These are phyloP conservation scores for Hyperoplus immaculatus DNA, from an alignment of 2,797 vertebrate species.

Conservation along the genomic window DNA sequence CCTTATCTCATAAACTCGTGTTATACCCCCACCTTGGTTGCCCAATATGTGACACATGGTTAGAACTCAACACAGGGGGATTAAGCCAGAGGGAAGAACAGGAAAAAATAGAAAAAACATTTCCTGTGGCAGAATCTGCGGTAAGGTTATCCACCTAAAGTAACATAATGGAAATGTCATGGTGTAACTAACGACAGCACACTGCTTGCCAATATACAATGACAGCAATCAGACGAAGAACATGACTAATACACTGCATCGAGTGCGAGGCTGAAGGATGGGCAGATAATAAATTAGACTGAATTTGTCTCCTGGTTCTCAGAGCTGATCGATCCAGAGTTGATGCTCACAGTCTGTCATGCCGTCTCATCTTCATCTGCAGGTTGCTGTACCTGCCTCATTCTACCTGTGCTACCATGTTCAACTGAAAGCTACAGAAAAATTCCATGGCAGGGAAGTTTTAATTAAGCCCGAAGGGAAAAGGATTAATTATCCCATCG, in stretches of 20 bases:
- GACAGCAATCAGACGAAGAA: slow-evolving; percentile 34
- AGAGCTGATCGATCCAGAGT: slow-evolving; percentile 50
- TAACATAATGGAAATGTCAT: slow-evolving; percentile 56
- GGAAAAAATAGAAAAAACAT: slow-evolving; percentile 25
- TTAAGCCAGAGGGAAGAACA: slow-evolving; percentile 48
- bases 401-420: slow-evolving; percentile 64
- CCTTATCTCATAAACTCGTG: slow-evolving; percentile 84
- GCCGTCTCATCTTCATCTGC: slow-evolving; percentile 35
- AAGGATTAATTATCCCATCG: slow-evolving; percentile 82
- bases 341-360: slow-evolving; percentile 10
- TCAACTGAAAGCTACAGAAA: slow-evolving; percentile 64
- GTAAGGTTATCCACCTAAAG: slow-evolving; percentile 44
- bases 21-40: slow-evolving; percentile 71
- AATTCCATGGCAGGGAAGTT: slow-evolving; percentile 77
- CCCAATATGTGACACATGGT: slow-evolving; percentile 62
- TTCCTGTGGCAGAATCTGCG: slow-evolving; percentile 30
- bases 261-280: slow-evolving; percentile 18
- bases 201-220: slow-evolving; percentile 13
- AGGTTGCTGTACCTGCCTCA: slow-evolving; percentile 66
- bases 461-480: slow-evolving; percentile 87
- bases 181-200: slow-evolving; percentile 21
- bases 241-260: slow-evolving; percentile 29
- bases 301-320: slow-evolving; percentile 43
- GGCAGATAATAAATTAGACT: slow-evolving; percentile 45
- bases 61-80: slow-evolving; percentile 64